Conservation (phyloP, 2,888 invertebrate species). For the Torymus aiolomorphi region DNA sequence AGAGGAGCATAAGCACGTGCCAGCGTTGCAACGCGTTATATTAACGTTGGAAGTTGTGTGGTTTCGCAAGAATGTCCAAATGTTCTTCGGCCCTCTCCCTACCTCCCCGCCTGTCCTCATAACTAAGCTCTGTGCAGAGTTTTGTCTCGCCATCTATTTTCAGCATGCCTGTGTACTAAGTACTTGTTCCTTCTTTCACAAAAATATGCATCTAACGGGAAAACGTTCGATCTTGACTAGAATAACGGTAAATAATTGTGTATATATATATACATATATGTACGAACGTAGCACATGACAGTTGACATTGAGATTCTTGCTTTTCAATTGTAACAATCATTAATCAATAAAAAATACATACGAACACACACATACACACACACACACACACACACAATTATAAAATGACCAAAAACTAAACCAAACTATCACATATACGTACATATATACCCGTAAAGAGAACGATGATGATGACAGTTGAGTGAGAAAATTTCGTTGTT, state of each 20-base stretch:
- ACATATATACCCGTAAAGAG: too few species aligned
- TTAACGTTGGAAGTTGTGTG: slow-evolving; percentile 21
- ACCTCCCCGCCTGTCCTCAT: neutral
- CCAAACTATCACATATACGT: too few species aligned
- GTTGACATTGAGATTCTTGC: too few species aligned
- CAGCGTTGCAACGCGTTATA: neutral
- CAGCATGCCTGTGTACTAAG: slow-evolving; percentile 16
- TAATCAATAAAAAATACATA: too few species aligned
- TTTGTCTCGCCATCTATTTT: slow-evolving; percentile 11
- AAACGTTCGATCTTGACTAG: slow-evolving; percentile 7
- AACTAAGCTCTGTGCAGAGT: neutral
- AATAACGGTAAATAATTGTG: too few species aligned
- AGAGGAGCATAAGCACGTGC: neutral
- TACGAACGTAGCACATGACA: too few species aligned
- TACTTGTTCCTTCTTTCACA: neutral
- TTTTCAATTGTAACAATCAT: too few species aligned
- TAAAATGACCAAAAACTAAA: slow-evolving; percentile 16
- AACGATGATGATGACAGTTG: too few species aligned
- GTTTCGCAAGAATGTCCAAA: slow-evolving; percentile 30
- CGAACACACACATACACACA: too few species aligned
- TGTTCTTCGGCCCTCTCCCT: slow-evolving; percentile 3
- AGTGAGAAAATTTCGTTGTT: slow-evolving; percentile 69
- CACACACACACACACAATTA: neutral
- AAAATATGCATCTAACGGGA: neutral
- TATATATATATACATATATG: too few species aligned